Conservation (phyloP, 2,888 invertebrate species). For the Thumatha senex region DNA sequence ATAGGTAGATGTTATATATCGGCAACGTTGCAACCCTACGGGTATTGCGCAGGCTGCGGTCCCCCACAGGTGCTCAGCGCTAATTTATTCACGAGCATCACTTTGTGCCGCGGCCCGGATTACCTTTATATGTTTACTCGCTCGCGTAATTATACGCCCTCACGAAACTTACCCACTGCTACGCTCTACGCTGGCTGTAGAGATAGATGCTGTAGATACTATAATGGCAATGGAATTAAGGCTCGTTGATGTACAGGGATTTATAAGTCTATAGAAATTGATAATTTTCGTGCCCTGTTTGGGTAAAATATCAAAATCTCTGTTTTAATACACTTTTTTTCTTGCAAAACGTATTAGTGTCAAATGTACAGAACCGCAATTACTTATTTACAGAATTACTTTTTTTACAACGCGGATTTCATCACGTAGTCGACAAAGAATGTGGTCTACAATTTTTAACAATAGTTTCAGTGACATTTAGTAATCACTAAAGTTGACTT, state of each 20-base stretch:
- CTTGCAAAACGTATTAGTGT: no score
- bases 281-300: background rate
- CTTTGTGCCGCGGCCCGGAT: constrained; percentile 81
- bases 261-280: background rate
- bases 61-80: constrained; percentile 71
- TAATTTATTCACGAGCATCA: constrained; percentile 81
- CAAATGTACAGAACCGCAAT: no score
- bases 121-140: constrained; percentile 82
- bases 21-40: constrained; percentile 46
- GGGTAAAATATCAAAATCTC: no score
- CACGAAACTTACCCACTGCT: constrained; percentile 68
- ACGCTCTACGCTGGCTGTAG: constrained; percentile 15
- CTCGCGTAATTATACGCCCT: constrained; percentile 81
- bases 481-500: no score
- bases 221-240: constrained; percentile 2
- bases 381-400: no score
- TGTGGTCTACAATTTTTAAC: no score
- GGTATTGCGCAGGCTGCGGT: constrained; percentile 55
- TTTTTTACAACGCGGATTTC: no score
- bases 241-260: background rate
- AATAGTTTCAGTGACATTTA: no score
- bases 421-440: no score
- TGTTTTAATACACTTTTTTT: no score
- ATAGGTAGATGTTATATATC: background rate
- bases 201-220: constrained; percentile 12